Evolutionary conservation across 2,113 vertebrate species (phyloP).

Genomic region (Canis aureus): DNA sequence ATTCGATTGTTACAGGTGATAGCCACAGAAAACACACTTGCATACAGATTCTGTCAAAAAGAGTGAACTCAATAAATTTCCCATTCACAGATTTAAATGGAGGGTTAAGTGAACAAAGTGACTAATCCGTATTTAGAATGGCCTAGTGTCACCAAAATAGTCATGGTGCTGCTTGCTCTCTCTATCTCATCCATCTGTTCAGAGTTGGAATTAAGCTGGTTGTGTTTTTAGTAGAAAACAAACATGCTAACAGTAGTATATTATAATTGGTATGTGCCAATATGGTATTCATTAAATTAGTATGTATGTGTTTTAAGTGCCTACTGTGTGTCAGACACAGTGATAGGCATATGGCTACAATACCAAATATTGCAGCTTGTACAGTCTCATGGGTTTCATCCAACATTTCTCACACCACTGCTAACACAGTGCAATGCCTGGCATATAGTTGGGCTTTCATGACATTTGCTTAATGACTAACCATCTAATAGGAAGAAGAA

Average conservation of each 20-base stretch:
- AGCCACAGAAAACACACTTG: background rate
- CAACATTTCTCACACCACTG: background rate
- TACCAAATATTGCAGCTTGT: rapidly evolving
- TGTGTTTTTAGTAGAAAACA: conserved; percentile 67
- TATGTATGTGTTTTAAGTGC: background rate
- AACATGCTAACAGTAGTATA: conserved; percentile 18
- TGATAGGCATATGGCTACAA: rapidly evolving
- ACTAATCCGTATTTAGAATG: conserved; percentile 60
- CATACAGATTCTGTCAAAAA: background rate
- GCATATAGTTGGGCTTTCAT: background rate
- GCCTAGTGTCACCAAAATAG: conserved; percentile 60
- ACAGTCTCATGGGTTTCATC: no score
- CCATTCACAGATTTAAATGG: background rate
- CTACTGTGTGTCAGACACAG: background rate
- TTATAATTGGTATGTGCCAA: background rate
- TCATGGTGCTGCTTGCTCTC: background rate
- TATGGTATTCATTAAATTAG: background rate
- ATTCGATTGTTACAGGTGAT: background rate
- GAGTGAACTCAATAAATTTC: background rate
- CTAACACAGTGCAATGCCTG: no score
- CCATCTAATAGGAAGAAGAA: background rate
- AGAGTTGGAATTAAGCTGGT: conserved; percentile 15
- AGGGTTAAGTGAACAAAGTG: conserved; percentile 49
- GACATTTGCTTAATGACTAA: background rate
- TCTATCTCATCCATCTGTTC: conserved; percentile 63